Evolutionary conservation across 2,113 vertebrate genomes (phyloP), one percentile per base, ranked within the genome.

Genomic region (Pipa parva): DNA sequence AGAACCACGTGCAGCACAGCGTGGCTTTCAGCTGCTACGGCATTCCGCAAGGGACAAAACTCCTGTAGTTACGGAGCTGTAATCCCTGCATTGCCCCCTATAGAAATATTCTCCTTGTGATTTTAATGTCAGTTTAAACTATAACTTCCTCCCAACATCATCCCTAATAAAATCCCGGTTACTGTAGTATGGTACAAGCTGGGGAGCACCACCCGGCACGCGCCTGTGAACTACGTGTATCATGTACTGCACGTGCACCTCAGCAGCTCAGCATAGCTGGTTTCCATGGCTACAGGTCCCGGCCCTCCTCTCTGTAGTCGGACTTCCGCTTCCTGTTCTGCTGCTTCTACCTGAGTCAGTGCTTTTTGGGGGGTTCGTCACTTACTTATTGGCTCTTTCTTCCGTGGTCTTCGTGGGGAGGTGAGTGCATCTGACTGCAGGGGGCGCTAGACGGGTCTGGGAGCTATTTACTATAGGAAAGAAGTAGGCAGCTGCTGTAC

Each of bases 21-120:
- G 64, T 59, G 64, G 31, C 49, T 48, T 10, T 20, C 66, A 63
- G 57, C 58, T 51, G 62, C 20, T 36, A 77, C 75, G 73, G 73
- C 29, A 48, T 1, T 21, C 26, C 17, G 5, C 24, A 2, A 37
- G 25, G 71, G 73, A 71, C 73, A 74, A 77, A 70, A 24, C 8
- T 50, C 56, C 42, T 37, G n/a, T 20, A 26, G 0, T 13, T 2
- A 22, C 64, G 2, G 36, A 33, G 5, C 63, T 4, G 8, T n/a
- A 3, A 42, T 31, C 29, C 10, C 29, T 31, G 29, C 10, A 31
- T 5, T 10, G 29, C 29, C 5, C 29, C 10, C 29, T 31, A 31
- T 31, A 31, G 5, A 31, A 31, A 31, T 10, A 31, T 5, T 6
- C 29, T 31, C 29, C 29, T 31, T 31, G 5, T 31, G 5, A 31